phyloP scores from a whole-genome alignment of 2,797 vertebrate species.

The Urocyon cinereoargenteus region DNA sequence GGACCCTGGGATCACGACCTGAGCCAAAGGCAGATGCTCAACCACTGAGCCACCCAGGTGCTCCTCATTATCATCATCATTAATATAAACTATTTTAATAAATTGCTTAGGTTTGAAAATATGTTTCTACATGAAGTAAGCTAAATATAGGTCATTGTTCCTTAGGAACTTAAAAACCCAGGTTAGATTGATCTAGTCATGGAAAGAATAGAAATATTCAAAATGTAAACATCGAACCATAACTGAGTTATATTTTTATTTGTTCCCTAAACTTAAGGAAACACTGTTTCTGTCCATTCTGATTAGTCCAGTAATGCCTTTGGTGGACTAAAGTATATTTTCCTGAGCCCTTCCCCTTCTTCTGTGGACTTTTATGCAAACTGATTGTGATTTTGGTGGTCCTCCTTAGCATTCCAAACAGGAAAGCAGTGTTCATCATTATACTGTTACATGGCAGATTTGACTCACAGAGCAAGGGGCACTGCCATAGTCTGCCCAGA shows the following conservation, averaged over 20 bases:
- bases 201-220: not conserved
- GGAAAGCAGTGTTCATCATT: not conserved
- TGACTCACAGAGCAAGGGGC: not conserved
- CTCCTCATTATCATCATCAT: not conserved
- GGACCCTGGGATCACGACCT: too few relatives aligned
- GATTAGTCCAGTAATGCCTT: not conserved
- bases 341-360: not conserved
- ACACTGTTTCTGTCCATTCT: not conserved
- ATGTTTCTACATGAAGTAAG: constrained; percentile 10
- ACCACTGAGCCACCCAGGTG: too few relatives aligned
- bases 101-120: not conserved
- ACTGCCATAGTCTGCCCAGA: not conserved
- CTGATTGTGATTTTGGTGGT: not conserved
- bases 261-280: not conserved
- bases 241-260: not conserved
- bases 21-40: too few relatives aligned
- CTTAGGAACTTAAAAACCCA: not conserved
- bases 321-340: not conserved
- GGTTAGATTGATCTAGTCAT: not conserved
- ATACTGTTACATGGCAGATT: not conserved
- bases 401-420: not conserved
- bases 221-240: not conserved
- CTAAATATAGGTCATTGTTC: not conserved
- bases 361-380: not conserved
- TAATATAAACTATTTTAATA: constrained; percentile 42